phyloP scores from a whole-genome alignment of 1,140 invertebrate genomes.

The Lucilia sericata region DNA sequence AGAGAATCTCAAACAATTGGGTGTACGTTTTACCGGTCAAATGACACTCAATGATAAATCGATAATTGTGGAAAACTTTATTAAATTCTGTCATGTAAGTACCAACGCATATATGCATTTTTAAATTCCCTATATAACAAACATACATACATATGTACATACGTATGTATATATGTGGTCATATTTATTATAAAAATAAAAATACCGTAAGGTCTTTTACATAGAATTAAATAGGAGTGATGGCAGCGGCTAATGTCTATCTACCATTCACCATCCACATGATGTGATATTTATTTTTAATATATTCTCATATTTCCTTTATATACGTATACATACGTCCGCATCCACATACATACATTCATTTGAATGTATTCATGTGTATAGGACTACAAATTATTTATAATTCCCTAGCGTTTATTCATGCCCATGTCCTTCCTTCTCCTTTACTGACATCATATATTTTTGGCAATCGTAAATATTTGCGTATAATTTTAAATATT shows the following conservation, averaged over 20 bases:
- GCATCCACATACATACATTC: too few relatives aligned
- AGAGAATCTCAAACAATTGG: conserved; percentile 64
- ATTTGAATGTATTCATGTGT: neutral
- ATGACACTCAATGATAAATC: conserved; percentile 66
- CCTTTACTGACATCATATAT: neutral
- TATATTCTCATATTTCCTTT: too few relatives aligned
- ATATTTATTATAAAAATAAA: neutral
- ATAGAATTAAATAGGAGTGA: too few relatives aligned
- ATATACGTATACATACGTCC: too few relatives aligned
- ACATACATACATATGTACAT: conserved; percentile 48
- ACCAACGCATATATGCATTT: neutral
- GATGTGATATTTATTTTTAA: neutral
- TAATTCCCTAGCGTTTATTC: conserved; percentile 11
- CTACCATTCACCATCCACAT: neutral
- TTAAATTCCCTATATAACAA: conserved; percentile 29
- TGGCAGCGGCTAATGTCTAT: too few relatives aligned
- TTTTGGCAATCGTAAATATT: neutral
- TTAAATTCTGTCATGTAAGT: conserved; percentile 63
- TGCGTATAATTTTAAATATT: neutral
- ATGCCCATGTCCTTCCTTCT: neutral
- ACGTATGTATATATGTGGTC: neutral
- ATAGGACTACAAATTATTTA: conserved; percentile 4
- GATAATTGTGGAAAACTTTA: conserved; percentile 67
- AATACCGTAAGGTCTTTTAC: neutral
- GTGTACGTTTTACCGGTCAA: conserved; percentile 66